Base-by-base conservation (phyloP, 2,113 vertebrate genomes). In the Festucalex cinctus region DNA sequence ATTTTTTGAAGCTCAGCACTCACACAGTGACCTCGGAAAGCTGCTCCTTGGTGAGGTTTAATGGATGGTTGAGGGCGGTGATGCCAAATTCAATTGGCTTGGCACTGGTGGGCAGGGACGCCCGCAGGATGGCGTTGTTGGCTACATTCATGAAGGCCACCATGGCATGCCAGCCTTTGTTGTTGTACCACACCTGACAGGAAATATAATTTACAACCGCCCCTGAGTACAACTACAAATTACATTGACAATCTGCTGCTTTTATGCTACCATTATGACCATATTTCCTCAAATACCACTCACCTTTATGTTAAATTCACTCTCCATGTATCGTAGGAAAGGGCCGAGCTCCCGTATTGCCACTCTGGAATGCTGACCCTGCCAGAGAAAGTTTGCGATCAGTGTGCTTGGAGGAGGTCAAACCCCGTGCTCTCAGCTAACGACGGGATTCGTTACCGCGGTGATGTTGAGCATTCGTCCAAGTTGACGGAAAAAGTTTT, bases 21-120 rank as follows among this genome's bases (percentile, higher is more conserved):
- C 88, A 98, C 97, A 99, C 94, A n/a, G 96, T 98, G 78, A 98
- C 93, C 76, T 99, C 97, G 0, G 96, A 97, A 39, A 98, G 95
- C 73, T 99, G 97, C 75, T 98, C 95, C 84, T 98, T 98, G 69
- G 96, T 99, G 80, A 99, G 94, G 81, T 99, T 99, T 70, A 98
- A 88, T 1, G 97, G 97, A 62, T 99, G 97, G 83, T 95, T 99
- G 79, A 95, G 83, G 63, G 88, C 84, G 0, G 94, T 97, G 88
- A 99, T 95, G 26, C 96, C 97, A 0, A 92, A 93, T 13, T 94
- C 91, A 3, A 89, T 90, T 0, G 94, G 92, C 59, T 91, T 86
- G 75, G 88, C 85, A 3, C 85, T 77, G 6, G 77, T 66, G 0
- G 79, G 91, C 9, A 99, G 88, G 80, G 92, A 91, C 53, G 94